phyloP scores from a whole-genome alignment of 2,888 invertebrate genomes.

The Rhagophthalmus giganteus region DNA sequence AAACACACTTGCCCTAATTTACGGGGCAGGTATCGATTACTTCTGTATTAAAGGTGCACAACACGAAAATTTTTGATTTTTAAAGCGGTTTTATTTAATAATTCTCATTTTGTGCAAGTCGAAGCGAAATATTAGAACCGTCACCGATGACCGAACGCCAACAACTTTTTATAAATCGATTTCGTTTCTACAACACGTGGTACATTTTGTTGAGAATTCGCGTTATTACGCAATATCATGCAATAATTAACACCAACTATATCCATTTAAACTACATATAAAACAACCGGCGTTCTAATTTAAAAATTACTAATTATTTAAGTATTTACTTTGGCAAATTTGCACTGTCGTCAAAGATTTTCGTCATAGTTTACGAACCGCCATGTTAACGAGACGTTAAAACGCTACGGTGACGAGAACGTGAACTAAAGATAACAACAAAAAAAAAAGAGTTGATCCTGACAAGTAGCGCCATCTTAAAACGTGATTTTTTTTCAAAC shows the following conservation, averaged over 20 bases:
- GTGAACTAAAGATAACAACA: background rate
- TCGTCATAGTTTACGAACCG: conserved; percentile 33
- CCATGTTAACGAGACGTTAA: conserved; percentile 30
- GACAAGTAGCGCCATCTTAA: too few species aligned
- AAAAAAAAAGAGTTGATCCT: too few species aligned
- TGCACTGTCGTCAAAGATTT: conserved; percentile 30
- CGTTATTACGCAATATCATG: conserved; percentile 26
- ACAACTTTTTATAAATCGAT: conserved; percentile 13
- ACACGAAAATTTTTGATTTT: background rate
- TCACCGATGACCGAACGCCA: background rate
- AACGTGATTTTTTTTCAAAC: too few species aligned
- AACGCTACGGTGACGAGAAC: conserved; percentile 3
- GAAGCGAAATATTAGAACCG: background rate
- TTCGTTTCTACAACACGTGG: conserved; percentile 23
- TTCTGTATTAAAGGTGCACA: background rate
- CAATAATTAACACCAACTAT: conserved; percentile 13
- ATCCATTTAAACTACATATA: conserved; percentile 11
- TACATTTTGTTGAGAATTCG: conserved; percentile 17
- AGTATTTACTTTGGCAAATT: conserved; percentile 29
- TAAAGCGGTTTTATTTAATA: background rate
- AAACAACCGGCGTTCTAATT: conserved; percentile 12
- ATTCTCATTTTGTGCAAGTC: background rate
- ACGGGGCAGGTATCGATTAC: background rate
- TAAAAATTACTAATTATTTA: conserved; percentile 21
- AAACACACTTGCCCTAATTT: background rate